Percentiles rank a stretch among this genome's conserved stretches.
These are phyloP conservation scores for Antedon bifida DNA, from an alignment of 35 echinoderm and acorn worm genomes.

Conservation along the genomic window DNA sequence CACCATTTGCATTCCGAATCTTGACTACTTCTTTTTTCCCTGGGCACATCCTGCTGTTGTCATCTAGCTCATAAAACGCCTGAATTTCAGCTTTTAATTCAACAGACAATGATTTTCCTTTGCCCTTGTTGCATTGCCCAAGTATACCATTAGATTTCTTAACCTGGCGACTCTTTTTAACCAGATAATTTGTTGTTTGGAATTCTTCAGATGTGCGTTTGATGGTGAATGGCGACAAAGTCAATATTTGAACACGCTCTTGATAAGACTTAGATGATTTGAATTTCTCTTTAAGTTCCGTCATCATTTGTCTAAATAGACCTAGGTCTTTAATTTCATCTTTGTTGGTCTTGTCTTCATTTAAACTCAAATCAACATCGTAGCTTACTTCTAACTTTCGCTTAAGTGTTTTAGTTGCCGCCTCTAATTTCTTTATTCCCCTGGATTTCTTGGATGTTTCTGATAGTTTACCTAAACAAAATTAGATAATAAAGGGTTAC, in stretches of 20 bases:
- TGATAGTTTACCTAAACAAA: no score
- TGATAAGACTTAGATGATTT: neutral
- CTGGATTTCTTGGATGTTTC: no score
- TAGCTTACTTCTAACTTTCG: no score
- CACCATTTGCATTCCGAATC: neutral
- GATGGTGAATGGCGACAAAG: neutral
- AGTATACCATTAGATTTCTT: neutral
- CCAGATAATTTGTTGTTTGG: neutral
- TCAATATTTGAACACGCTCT: conserved; percentile 1
- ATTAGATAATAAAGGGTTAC: no score
- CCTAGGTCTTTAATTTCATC: no score
- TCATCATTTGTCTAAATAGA: neutral
- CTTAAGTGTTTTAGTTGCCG: no score
- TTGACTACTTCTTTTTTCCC: conserved; percentile 1
- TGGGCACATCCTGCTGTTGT: conserved; percentile 2
- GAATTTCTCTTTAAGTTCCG: neutral
- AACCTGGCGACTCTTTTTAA: neutral
- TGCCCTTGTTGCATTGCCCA: neutral
- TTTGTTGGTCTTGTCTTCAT: no score
- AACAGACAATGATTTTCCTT: conserved; percentile 2
- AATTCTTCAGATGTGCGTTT: neutral
- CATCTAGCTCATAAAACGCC: neutral
- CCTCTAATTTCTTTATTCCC: no score
- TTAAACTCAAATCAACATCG: no score
- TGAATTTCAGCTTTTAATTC: conserved; percentile 5